Conservation (phyloP, 1,140 invertebrate genomes). For the Semibalanus balanoides region DNA sequence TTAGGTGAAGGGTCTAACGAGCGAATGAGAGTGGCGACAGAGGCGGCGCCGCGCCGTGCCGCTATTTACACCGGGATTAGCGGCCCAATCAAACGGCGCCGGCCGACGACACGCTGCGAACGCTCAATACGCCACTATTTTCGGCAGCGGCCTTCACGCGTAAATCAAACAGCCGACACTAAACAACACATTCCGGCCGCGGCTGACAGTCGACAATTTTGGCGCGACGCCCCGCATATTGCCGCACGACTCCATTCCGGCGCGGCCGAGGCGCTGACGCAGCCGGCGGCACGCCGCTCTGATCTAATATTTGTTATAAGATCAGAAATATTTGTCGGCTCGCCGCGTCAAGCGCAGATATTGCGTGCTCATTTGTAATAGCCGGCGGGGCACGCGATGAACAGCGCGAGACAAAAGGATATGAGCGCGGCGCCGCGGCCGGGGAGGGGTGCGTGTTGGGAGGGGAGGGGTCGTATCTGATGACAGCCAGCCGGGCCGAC, state of each 20-base stretch:
- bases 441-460: no score
- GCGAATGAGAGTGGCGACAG: neutral
- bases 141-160: neutral
- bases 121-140: neutral
- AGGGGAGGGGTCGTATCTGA: neutral
- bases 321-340: constrained; percentile 1
- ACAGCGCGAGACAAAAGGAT: neutral
- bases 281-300: neutral
- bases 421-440: neutral
- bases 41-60: no score
- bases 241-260: neutral
- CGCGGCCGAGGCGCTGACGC: neutral
- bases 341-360: neutral
- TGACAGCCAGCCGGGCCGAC: neutral
- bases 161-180: neutral
- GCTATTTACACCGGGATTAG: neutral
- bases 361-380: neutral
- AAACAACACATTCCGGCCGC: neutral
- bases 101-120: neutral
- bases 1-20: neutral
- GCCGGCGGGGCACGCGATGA: neutral
- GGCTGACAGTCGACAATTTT: neutral
- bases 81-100: neutral
- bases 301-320: constrained; percentile 3
- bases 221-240: neutral